Percentiles rank a stretch among this genome's conserved stretches.
Evolutionary conservation across 2,113 vertebrate species (phyloP).

Genomic region (Lethenteron camtschaticum): DNA sequence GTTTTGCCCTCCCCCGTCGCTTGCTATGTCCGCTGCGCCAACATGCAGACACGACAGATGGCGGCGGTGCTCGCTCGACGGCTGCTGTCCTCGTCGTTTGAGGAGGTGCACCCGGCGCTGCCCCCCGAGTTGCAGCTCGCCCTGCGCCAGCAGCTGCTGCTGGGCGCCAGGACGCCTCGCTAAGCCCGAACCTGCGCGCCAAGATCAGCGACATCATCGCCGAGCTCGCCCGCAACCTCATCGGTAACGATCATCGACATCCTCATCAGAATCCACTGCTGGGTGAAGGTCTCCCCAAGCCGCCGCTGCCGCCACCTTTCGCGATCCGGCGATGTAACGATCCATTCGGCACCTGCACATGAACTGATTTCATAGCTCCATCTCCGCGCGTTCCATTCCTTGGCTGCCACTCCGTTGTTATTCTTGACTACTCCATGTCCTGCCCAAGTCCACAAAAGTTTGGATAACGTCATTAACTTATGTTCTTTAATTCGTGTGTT

Average conservation of each 20-base stretch:
- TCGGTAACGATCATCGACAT: slow-evolving; percentile 29
- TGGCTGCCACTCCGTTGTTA: background rate
- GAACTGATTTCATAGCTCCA: background rate
- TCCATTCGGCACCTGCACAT: background rate
- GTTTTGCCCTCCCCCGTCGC: no score
- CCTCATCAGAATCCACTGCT: background rate
- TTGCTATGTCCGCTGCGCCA: no score
- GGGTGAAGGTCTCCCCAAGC: background rate
- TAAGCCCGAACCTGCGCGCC: slow-evolving; percentile 61
- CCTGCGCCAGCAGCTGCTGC: slow-evolving; percentile 64
- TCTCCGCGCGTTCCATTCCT: background rate
- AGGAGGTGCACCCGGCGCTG: slow-evolving; percentile 72
- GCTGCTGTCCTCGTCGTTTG: slow-evolving; percentile 77
- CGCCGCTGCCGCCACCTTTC: background rate
- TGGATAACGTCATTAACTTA: background rate
- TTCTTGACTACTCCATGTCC: background rate
- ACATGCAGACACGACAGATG: slow-evolving; percentile 66
- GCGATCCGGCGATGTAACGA: background rate
- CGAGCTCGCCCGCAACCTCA: slow-evolving; percentile 72
- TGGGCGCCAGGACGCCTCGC: slow-evolving; percentile 60
- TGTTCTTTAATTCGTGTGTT: background rate
- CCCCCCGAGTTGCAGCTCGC: slow-evolving; percentile 54
- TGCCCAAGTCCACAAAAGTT: background rate
- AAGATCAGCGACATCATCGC: slow-evolving; percentile 90
- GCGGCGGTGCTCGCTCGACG: slow-evolving; percentile 74